phyloP scores from a whole-genome alignment of 2,888 invertebrate species.

The Boloria euphrosyne region DNA sequence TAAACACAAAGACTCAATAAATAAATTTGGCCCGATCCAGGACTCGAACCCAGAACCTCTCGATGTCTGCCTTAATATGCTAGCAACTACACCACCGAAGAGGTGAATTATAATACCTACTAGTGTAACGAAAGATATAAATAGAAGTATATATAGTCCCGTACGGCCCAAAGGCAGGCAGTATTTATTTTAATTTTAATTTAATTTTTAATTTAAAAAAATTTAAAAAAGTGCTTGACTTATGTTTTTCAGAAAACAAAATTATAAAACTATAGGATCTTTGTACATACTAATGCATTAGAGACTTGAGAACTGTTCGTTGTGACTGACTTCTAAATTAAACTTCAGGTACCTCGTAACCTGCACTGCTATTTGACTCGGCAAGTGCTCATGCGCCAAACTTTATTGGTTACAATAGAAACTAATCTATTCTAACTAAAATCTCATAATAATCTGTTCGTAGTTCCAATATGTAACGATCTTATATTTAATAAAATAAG shows the following conservation, averaged over 20 bases:
- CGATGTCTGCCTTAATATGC: too few species aligned
- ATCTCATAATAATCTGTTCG: conserved; percentile 10
- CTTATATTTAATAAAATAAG: conserved; percentile 10
- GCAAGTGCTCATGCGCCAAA: conserved; percentile 8
- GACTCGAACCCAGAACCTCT: too few species aligned
- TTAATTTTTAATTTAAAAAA: too few species aligned
- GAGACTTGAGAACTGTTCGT: conserved; percentile 15
- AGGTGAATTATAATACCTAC: too few species aligned
- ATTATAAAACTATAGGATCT: neutral
- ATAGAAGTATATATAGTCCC: too few species aligned
- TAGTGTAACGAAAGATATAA: too few species aligned
- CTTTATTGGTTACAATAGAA: conserved; percentile 19
- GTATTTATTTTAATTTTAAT: too few species aligned
- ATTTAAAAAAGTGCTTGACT: too few species aligned
- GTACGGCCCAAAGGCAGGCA: too few species aligned
- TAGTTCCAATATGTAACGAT: conserved; percentile 5
- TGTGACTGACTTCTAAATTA: conserved; percentile 20
- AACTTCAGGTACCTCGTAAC: conserved; percentile 21
- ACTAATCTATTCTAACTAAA: conserved; percentile 18
- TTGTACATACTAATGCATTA: conserved; percentile 13
- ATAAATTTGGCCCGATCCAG: too few species aligned
- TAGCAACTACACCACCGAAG: too few species aligned
- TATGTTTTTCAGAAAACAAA: neutral
- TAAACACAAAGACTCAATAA: too few species aligned
- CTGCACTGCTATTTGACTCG: conserved; percentile 20